phyloP scores from a whole-genome alignment of 2,113 vertebrate species.

The Serinus canaria region DNA sequence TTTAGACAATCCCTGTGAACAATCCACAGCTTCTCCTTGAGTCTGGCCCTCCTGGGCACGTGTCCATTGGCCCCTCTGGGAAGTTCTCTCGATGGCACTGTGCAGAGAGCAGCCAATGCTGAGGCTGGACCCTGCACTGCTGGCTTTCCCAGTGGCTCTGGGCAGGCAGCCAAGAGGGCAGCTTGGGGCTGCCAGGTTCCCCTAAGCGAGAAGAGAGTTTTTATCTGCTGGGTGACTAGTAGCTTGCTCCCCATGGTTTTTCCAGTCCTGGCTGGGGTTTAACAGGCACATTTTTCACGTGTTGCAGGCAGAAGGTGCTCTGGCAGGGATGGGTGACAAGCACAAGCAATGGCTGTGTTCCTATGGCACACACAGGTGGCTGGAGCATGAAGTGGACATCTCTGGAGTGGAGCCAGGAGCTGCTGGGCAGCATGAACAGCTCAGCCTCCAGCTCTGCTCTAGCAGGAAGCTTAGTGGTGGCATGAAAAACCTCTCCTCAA shows the following conservation, averaged over 20 bases:
- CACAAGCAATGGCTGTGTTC: neutral
- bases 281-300: fast-evolving
- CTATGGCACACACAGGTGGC: neutral
- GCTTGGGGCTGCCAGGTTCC: neutral
- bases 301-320: neutral
- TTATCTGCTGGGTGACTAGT: neutral
- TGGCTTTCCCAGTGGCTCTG: neutral
- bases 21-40: neutral
- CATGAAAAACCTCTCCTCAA: neutral
- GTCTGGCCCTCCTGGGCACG: fast-evolving
- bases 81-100: fast-evolving
- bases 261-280: neutral
- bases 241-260: neutral
- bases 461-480: neutral
- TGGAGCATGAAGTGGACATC: neutral
- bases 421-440: neutral
- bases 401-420: neutral
- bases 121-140: neutral
- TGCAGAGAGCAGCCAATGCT: fast-evolving
- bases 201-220: neutral
- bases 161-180: too few species aligned
- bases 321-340: neutral
- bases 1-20: neutral
- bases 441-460: neutral
- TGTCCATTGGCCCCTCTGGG: neutral